A percentile compares a stretch with the other conserved stretches of the same genome.
Evolutionary conservation across 2,888 invertebrate genomes (phyloP).

Genomic region (Ormia ochracea): DNA sequence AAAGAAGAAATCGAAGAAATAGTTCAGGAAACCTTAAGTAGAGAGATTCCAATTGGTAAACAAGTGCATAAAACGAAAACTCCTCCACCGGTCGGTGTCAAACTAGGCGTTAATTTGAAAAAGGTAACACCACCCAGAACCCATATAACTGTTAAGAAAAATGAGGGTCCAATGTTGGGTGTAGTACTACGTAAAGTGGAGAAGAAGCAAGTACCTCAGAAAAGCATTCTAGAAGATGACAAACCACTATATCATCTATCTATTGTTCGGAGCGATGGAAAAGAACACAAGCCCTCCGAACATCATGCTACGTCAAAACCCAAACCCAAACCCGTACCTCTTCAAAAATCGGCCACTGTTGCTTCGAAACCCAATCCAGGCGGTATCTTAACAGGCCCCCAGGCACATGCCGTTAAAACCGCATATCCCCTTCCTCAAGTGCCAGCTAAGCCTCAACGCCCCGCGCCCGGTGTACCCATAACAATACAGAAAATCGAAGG

Average conservation of each 20-base stretch:
- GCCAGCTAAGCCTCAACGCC: slow-evolving; percentile 67
- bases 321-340: slow-evolving; percentile 65
- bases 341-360: slow-evolving; percentile 67
- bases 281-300: slow-evolving; percentile 69
- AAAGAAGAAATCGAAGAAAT: slow-evolving; percentile 65
- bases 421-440: slow-evolving; percentile 59
- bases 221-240: slow-evolving; percentile 76
- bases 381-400: slow-evolving; percentile 72
- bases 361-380: slow-evolving; percentile 69
- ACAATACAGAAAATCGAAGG: slow-evolving; percentile 77
- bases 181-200: slow-evolving; percentile 76
- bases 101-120: slow-evolving; percentile 73
- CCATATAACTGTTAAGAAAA: slow-evolving; percentile 72
- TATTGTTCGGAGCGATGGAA: slow-evolving; percentile 73
- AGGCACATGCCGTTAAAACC: slow-evolving; percentile 62
- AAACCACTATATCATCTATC: slow-evolving; percentile 75
- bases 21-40: slow-evolving; percentile 65
- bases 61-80: slow-evolving; percentile 72
- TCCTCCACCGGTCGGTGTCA: slow-evolving; percentile 75
- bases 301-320: slow-evolving; percentile 70
- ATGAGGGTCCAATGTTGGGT: slow-evolving; percentile 74
- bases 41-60: slow-evolving; percentile 69
- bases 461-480: slow-evolving; percentile 73
- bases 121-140: slow-evolving; percentile 73
- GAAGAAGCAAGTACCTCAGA: slow-evolving; percentile 73